phyloP scores from a whole-genome alignment of 2,797 vertebrate genomes.

The Tamandua tetradactyla region DNA sequence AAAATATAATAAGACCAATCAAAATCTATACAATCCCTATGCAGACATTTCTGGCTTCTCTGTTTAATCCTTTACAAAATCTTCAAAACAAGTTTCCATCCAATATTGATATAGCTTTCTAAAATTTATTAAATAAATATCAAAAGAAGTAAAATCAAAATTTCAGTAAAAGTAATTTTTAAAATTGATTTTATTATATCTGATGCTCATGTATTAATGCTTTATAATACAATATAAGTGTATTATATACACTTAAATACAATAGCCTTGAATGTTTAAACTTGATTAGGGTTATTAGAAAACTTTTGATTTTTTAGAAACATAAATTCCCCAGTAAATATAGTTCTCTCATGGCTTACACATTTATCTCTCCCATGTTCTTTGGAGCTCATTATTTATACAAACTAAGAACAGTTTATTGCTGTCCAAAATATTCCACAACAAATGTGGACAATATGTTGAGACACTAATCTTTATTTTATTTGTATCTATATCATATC shows the following conservation, averaged over 20 bases:
- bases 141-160: not conserved
- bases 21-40: not conserved
- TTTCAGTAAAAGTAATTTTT: not conserved
- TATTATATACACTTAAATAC: not conserved
- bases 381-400: not conserved
- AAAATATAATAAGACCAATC: slow-evolving; percentile 31
- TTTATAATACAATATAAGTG: not conserved
- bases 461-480: not conserved
- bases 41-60: not conserved
- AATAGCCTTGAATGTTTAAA: not conserved
- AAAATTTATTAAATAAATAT: not conserved
- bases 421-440: not conserved
- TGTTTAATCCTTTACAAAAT: slow-evolving; percentile 23
- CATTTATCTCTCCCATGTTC: not conserved
- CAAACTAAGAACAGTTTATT: not conserved
- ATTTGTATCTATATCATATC: not conserved
- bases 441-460: not conserved
- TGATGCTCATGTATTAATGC: not conserved
- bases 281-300: not conserved
- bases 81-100: not conserved
- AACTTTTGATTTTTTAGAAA: slow-evolving; percentile 41
- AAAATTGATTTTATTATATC: slow-evolving; percentile 16
- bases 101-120: not conserved
- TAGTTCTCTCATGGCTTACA: not conserved
- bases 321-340: not conserved